Conservation (phyloP, 2,888 invertebrate species). For the Lobophora halterata region DNA sequence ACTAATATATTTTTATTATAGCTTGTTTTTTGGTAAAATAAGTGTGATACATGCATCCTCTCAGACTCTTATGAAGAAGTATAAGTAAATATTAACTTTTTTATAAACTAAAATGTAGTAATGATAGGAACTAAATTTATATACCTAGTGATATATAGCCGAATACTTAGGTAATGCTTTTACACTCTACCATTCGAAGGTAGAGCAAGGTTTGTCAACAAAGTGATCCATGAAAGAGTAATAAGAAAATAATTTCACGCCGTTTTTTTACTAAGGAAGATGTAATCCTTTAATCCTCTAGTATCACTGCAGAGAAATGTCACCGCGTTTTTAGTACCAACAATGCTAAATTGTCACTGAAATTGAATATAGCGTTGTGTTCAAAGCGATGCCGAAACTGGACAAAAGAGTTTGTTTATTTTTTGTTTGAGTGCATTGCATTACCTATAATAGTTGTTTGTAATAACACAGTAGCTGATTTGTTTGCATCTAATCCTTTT, state of each 20-base stretch:
- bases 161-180: no score
- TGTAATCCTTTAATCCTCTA: constrained; percentile 71
- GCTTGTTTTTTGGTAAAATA: no score
- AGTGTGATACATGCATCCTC: no score
- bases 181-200: background rate
- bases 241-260: constrained; percentile 54
- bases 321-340: constrained; percentile 44
- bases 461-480: constrained; percentile 61
- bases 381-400: constrained; percentile 44
- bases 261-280: constrained; percentile 56
- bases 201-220: constrained; percentile 26
- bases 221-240: constrained; percentile 36
- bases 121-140: no score
- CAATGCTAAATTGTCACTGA: constrained; percentile 65
- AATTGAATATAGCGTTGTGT: constrained; percentile 48
- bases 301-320: constrained; percentile 61
- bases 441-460: constrained; percentile 56
- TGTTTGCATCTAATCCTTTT: constrained; percentile 77
- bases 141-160: no score
- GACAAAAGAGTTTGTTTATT: constrained; percentile 73
- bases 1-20: no score
- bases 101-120: no score
- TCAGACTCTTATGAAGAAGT: no score
- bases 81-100: no score
- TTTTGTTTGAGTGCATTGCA: constrained; percentile 71